These are phyloP conservation scores for Lepidocyrtoides sp. DNA, from an alignment of 2,888 invertebrate genomes.

Conservation along the genomic window DNA sequence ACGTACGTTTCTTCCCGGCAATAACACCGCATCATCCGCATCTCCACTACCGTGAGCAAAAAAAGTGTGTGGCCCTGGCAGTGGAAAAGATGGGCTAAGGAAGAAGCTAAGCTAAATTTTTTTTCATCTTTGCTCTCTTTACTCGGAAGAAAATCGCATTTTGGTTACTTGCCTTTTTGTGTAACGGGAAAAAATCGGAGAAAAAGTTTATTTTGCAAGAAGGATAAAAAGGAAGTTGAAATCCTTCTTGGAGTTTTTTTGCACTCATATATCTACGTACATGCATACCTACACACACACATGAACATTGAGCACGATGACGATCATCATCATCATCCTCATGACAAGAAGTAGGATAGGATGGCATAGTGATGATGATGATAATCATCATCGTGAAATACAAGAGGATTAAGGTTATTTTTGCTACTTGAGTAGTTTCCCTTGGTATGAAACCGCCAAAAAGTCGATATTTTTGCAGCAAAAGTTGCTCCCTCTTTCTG, in stretches of 20 bases:
- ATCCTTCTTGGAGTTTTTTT: background rate
- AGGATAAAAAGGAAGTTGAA: background rate
- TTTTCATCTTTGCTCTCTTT: constrained; percentile 9
- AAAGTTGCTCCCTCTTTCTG: background rate
- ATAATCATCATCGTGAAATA: constrained; percentile 38
- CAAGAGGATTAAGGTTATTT: constrained; percentile 58
- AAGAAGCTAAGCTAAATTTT: constrained; percentile 15
- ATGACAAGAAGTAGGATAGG: constrained; percentile 28
- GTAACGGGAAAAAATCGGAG: background rate
- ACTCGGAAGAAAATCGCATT: constrained; percentile 10
- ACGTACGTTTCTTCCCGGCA: constrained; percentile 16
- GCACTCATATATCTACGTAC: too few relatives aligned
- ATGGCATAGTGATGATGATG: background rate
- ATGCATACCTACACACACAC: too few relatives aligned
- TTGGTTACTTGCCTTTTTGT: background rate
- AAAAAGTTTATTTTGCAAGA: constrained; percentile 19
- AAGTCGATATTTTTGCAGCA: constrained; percentile 31
- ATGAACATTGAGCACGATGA: constrained; percentile 12
- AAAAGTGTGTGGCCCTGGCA: constrained; percentile 31
- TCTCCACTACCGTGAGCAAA: background rate
- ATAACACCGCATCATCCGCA: background rate
- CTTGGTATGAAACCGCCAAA: background rate
- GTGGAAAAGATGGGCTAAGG: constrained; percentile 23
- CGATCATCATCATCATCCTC: background rate
- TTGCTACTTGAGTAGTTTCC: constrained; percentile 3